These are phyloP conservation scores for Cinara cedri DNA, from an alignment of 2,888 invertebrate species.

Conservation along the genomic window DNA sequence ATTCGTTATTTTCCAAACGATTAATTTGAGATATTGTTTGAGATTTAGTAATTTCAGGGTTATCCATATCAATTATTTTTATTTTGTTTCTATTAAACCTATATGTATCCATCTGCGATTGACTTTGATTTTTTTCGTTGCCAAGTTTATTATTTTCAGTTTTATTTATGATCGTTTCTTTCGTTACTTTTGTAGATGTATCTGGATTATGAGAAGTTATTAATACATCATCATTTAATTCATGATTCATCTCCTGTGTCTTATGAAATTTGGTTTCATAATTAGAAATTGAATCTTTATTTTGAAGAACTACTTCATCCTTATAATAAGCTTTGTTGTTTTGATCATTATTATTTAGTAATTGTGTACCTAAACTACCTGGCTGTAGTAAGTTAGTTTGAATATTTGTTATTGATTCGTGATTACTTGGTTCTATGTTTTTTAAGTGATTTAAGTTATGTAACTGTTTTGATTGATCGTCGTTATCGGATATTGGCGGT, in stretches of 20 bases:
- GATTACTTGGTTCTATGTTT: background rate
- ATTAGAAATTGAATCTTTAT: conserved; percentile 3
- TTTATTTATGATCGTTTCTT: conserved; percentile 9
- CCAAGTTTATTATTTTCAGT: background rate
- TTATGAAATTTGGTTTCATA: conserved; percentile 3
- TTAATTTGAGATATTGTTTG: background rate
- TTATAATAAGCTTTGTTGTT: background rate
- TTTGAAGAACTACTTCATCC: background rate
- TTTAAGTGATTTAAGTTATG: background rate
- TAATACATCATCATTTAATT: background rate
- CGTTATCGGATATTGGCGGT: background rate
- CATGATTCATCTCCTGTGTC: background rate
- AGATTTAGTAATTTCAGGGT: background rate
- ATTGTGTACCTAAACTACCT: background rate
- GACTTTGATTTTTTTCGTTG: too few relatives aligned
- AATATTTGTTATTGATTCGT: background rate
- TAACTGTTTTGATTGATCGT: background rate
- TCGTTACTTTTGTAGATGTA: background rate
- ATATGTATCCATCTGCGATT: too few relatives aligned
- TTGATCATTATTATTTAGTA: background rate
- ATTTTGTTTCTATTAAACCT: background rate
- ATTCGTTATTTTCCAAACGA: too few relatives aligned
- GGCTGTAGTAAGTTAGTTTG: background rate
- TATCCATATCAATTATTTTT: background rate
- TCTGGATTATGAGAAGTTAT: background rate